Base-by-base conservation (phyloP, 1,140 invertebrate genomes). In the Gonatopus flavifemur region DNA sequence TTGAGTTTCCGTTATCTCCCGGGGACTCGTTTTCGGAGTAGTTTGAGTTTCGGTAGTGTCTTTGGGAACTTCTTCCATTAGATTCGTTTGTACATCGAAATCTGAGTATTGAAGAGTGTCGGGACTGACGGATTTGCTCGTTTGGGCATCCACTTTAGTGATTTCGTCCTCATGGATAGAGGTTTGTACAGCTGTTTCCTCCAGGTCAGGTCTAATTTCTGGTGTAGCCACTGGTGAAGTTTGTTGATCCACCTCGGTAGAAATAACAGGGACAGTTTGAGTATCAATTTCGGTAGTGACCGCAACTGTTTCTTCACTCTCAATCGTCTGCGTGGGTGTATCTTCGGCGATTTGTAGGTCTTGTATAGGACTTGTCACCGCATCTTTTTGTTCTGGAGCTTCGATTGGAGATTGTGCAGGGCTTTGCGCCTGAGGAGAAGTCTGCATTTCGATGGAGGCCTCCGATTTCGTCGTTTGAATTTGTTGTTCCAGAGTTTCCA, bases 101-200 rank as follows among this genome's bases (percentile, higher is more conserved):
- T 58, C 44, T 0, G 12, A 18, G 8, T 30, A 36, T 2, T 21
- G n/a, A 5, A 35, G 33, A 10, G 15, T 16, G 20, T 63, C 54
- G n/a, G 59, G 59, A 36, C 35, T 64, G 15, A 8, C 16, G 8
- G 58, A 21, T 12, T 36, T 32, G 32, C 50, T 69, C 1, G 54
- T 67, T 33, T 67, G 69, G 2, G 59, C 31, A 6, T 60, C 56
- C 9, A 36, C 58, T 30, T 67, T 64, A 3, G 35, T 20, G 3
- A 20, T 56, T 10, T 59, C 32, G 6, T 47, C 0, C 49, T 65
- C 64, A 0, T 51, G 47, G 18, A 57, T 46, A 9, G 58, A 22
- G 0, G 72, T 73, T 51, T 73, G 72, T 3, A 65, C 58, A 9
- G 49, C 60, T 10, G 35, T 61, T 37, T 71, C 71, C 20, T 66